Conservation (phyloP, 2,113 vertebrate genomes). For the Cottus gobio region DNA sequence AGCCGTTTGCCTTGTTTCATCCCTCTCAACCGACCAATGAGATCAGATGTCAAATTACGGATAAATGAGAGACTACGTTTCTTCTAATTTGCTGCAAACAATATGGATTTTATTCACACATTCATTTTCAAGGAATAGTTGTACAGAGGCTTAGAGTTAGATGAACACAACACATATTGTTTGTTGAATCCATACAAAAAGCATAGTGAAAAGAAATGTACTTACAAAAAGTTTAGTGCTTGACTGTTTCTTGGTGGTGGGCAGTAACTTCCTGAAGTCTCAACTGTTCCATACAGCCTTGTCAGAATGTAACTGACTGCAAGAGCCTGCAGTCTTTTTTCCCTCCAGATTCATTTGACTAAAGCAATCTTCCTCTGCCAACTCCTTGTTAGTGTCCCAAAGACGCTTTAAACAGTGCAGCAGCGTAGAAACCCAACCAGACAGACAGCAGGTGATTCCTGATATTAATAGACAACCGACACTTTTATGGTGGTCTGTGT, state of each 20-base stretch:
- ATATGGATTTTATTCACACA: not conserved
- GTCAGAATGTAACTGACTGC: slow-evolving; percentile 31
- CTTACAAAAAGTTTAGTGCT: not conserved
- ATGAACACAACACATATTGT: not conserved
- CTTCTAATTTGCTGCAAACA: not conserved
- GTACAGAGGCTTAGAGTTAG: not conserved
- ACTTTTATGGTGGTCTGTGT: slow-evolving; percentile 41
- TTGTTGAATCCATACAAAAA: not conserved
- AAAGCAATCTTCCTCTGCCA: slow-evolving; percentile 39
- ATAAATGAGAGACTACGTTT: not conserved
- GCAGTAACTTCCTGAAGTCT: not conserved
- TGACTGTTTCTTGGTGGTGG: not conserved
- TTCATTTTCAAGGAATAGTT: not conserved
- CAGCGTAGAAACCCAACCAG: slow-evolving; percentile 17
- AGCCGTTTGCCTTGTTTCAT: not conserved
- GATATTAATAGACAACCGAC: slow-evolving; percentile 41
- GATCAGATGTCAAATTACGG: not conserved
- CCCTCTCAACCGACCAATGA: not conserved
- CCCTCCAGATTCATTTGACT: slow-evolving; percentile 28
- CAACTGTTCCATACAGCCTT: not conserved
- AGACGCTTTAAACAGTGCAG: slow-evolving; percentile 27
- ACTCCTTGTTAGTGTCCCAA: slow-evolving; percentile 34
- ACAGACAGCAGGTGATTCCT: slow-evolving; percentile 58
- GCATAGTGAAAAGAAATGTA: not conserved
- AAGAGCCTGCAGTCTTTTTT: slow-evolving; percentile 21